Evolutionary conservation across 2,797 vertebrate species (phyloP), one percentile per base, ranked within the genome.

Genomic region (Fringilla coelebs): DNA sequence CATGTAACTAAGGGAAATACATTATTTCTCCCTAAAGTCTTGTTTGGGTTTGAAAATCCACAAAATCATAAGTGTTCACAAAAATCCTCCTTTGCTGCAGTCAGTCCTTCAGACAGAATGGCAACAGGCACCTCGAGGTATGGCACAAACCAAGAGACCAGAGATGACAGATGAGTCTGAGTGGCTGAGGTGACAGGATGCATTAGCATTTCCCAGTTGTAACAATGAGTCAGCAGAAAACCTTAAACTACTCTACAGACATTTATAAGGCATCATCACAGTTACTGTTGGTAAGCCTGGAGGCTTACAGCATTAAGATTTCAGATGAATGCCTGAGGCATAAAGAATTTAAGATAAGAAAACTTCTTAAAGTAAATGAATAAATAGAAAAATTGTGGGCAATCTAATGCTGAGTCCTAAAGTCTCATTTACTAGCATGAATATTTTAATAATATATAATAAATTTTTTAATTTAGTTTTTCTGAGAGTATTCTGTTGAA

Each of bases 191-290:
- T 77, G 87, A 77, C 88, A 84, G 43, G 12, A 19, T 21, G 10
- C 36, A 55, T 94, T 74, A 90, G 7, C 0, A 0, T 45, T 88
- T 77, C 68, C 65, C 88, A 66, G 25, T 13, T 78, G 62, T 55
- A 29, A 34, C 43, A 81, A 3, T 94, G 66, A 94, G 73, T 90
- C 85, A 93, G 91, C 89, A 91, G 32, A 93, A 95, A 94, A 51
- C 4, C 34, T 72, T 43, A 62, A 65, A 68, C 62, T 78, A 24
- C 51, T 32, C 43, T 46, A 61, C 7, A 29, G 54, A 40, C 28
- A 60, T 89, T 72, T 88, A 46, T 74, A 85, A 88, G 63, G 7
- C 32, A 57, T 72, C 70, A 68, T 55, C 36, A 45, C 31, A 73
- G 18, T 45, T 79, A 51, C n/a, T 62, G 54, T 36, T 62, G n/a